These are phyloP conservation scores for Cyprinus carpio DNA, from an alignment of 2,113 vertebrate genomes.

Conservation along the genomic window DNA sequence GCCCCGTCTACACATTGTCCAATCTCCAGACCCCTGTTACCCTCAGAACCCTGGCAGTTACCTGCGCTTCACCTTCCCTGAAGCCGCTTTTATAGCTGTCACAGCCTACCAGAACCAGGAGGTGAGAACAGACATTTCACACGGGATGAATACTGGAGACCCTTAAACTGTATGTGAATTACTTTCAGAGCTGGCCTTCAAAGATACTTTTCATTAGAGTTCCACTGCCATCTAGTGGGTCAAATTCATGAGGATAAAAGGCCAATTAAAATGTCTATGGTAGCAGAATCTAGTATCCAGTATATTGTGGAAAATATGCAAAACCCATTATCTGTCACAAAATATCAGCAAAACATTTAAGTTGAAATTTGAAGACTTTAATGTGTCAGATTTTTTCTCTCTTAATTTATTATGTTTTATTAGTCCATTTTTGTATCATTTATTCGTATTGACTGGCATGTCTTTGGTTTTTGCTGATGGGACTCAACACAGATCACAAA, in stretches of 20 bases:
- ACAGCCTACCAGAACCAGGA: slow-evolving; percentile 67
- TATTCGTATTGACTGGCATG: background rate
- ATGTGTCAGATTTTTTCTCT: too few species aligned
- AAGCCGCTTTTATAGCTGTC: slow-evolving; percentile 64
- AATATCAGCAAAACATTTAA: background rate
- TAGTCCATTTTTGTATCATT: too few species aligned
- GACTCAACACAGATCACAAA: slow-evolving; percentile 55
- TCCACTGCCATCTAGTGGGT: slow-evolving; percentile 54
- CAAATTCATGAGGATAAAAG: background rate
- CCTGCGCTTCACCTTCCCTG: slow-evolving; percentile 58
- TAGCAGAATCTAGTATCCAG: background rate
- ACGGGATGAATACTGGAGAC: background rate
- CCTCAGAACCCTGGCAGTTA: slow-evolving; percentile 36
- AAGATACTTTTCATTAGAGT: background rate
- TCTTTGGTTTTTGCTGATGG: slow-evolving; percentile 8
- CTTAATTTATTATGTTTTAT: background rate
- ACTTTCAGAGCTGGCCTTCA: background rate
- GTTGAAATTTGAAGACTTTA: background rate
- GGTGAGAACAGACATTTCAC: slow-evolving; percentile 43
- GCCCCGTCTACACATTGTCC: slow-evolving; percentile 62
- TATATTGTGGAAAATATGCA: too few species aligned
- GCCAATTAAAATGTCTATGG: background rate
- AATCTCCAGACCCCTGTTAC: slow-evolving; percentile 50
- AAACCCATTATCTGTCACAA: too few species aligned
- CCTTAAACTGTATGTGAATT: background rate